Conservation (phyloP, 2,113 vertebrate genomes). For the Xiphorhynchus elegans region DNA sequence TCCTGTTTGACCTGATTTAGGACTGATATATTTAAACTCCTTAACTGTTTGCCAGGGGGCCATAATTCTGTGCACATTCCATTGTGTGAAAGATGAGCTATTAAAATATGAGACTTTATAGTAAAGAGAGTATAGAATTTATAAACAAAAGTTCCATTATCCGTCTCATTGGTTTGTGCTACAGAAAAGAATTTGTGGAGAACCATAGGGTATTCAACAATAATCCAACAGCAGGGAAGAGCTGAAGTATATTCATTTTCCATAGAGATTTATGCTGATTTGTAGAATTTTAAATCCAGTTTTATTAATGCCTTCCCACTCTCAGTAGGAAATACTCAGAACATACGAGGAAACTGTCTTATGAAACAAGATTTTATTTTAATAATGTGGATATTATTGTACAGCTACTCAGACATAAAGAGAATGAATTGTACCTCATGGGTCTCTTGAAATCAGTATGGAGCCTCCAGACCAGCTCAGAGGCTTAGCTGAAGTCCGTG, state of each 20-base stretch:
- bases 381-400: conserved; percentile 50
- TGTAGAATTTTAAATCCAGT: conserved; percentile 58
- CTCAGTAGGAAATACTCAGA: conserved; percentile 55
- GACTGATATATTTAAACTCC: not conserved
- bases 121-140: conserved; percentile 8
- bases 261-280: conserved; percentile 49
- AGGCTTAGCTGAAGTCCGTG: not conserved
- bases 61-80: not conserved
- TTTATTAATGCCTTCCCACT: conserved; percentile 55
- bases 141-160: conserved; percentile 31
- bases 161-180: not conserved
- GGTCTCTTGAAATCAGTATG: conserved; percentile 41
- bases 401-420: conserved; percentile 27
- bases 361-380: conserved; percentile 57
- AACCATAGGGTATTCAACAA: conserved; percentile 14
- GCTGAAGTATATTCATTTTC: conserved; percentile 38
- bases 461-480: conserved; percentile 37
- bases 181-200: conserved; percentile 16
- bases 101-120: not conserved
- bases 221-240: conserved; percentile 28
- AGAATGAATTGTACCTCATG: conserved; percentile 35
- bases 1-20: not conserved
- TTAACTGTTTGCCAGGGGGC: not conserved
- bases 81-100: not conserved
- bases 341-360: conserved; percentile 30